Evolutionary conservation across 2,113 vertebrate species (phyloP).

Genomic region (Mustela nigripes): DNA sequence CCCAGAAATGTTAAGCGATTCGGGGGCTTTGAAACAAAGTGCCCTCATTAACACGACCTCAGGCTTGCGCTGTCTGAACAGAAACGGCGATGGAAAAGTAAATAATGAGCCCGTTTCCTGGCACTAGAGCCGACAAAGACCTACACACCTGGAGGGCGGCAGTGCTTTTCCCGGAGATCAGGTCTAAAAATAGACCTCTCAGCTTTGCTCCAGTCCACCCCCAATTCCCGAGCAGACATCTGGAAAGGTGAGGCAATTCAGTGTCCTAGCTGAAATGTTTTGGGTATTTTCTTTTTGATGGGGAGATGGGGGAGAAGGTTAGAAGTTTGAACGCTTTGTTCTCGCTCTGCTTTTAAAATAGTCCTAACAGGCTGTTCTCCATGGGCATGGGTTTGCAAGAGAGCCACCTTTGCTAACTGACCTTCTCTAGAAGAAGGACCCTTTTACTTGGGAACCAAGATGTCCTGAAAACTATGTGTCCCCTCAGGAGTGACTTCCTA

Average conservation of each 20-base stretch:
- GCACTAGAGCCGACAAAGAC: conserved; percentile 21
- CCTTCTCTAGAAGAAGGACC: neutral
- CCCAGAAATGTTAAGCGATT: neutral
- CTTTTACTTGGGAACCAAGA: neutral
- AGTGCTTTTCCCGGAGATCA: conserved; percentile 82
- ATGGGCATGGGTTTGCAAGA: neutral
- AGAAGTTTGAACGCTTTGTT: neutral
- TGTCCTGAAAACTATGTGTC: neutral
- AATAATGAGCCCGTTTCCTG: neutral
- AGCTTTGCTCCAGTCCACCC: conserved; percentile 54
- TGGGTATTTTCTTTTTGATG: neutral
- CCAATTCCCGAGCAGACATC: conserved; percentile 13
- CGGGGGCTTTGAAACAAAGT: neutral
- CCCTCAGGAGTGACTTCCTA: neutral
- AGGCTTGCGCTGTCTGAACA: neutral
- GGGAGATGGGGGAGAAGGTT: neutral
- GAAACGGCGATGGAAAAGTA: neutral
- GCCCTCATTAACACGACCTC: neutral
- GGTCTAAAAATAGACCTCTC: conserved; percentile 53
- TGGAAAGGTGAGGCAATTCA: neutral
- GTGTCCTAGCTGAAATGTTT: neutral
- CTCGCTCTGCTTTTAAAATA: neutral
- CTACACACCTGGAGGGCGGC: conserved; percentile 78
- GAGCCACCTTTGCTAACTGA: fast-evolving
- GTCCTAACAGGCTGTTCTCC: neutral